These are phyloP conservation scores for Ceryle rudis DNA, from an alignment of 2,797 vertebrate genomes.

Conservation along the genomic window DNA sequence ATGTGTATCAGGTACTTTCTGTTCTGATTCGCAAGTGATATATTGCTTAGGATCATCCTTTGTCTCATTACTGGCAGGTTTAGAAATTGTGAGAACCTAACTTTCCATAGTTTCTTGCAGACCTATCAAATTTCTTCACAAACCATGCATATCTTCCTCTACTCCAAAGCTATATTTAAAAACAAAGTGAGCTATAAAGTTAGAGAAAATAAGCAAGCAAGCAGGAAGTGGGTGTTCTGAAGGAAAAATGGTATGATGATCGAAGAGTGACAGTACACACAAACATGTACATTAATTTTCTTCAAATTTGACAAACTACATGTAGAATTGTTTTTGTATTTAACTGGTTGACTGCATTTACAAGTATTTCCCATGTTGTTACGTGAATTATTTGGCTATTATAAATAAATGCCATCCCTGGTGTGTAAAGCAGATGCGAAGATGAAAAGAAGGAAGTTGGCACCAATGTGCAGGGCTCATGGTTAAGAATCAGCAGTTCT, in stretches of 20 bases:
- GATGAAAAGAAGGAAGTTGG: background rate
- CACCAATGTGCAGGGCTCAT: fast-evolving
- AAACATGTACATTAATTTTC: background rate
- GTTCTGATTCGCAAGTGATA: background rate
- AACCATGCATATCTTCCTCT: background rate
- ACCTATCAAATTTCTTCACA: background rate
- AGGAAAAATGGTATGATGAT: background rate
- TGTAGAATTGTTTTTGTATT: background rate
- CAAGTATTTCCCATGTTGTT: background rate
- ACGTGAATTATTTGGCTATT: background rate
- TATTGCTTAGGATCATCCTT: background rate
- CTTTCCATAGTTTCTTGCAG: background rate
- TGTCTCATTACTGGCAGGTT: background rate
- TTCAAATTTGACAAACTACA: background rate
- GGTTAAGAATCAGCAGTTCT: background rate
- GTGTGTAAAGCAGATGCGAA: background rate
- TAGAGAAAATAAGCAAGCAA: background rate
- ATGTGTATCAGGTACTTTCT: background rate
- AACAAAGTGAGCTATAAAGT: background rate
- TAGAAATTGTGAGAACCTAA: background rate
- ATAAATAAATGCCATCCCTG: background rate
- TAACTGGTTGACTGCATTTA: background rate
- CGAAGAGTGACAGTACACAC: fast-evolving
- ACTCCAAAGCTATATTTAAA: background rate
- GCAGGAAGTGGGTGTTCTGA: background rate